Percentiles rank a stretch among this genome's conserved stretches.
These are phyloP conservation scores for Dendrolimus punctatus DNA, from an alignment of 1,140 invertebrate species.

Conservation along the genomic window DNA sequence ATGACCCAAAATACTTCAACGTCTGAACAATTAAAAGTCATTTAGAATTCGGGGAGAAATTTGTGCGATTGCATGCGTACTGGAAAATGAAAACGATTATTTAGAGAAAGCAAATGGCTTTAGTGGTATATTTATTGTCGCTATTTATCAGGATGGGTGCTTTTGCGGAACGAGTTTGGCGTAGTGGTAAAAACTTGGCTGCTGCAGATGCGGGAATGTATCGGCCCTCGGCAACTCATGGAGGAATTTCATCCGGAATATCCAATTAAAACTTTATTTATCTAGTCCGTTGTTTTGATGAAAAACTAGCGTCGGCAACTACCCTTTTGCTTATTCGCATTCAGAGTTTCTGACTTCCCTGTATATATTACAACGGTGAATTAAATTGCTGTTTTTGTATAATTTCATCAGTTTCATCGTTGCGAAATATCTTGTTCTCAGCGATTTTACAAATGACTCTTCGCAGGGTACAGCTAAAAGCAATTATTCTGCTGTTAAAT, in stretches of 20 bases:
- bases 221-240: slow-evolving; percentile 39
- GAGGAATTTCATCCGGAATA: slow-evolving; percentile 60
- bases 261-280: slow-evolving; percentile 69
- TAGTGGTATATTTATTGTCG: slow-evolving; percentile 42
- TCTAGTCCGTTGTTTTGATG: slow-evolving; percentile 30
- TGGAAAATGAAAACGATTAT: slow-evolving; percentile 20
- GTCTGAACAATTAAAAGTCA: no score
- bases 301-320: slow-evolving; percentile 7
- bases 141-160: slow-evolving; percentile 32
- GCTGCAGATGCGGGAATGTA: slow-evolving; percentile 57
- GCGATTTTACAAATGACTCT: no score
- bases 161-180: slow-evolving; percentile 42
- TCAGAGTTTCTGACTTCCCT: no score
- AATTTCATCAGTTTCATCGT: no score
- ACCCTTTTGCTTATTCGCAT: no score
- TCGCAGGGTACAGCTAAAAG: no score
- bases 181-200: slow-evolving; percentile 50
- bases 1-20: no score
- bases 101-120: slow-evolving; percentile 29
- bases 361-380: no score
- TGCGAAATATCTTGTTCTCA: no score
- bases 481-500: no score
- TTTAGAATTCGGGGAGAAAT: no score
- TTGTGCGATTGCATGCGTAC: not conserved
- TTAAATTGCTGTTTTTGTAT: no score